Evolutionary conservation across 2,113 vertebrate genomes (phyloP).

Genomic region (Charadrius vociferus): DNA sequence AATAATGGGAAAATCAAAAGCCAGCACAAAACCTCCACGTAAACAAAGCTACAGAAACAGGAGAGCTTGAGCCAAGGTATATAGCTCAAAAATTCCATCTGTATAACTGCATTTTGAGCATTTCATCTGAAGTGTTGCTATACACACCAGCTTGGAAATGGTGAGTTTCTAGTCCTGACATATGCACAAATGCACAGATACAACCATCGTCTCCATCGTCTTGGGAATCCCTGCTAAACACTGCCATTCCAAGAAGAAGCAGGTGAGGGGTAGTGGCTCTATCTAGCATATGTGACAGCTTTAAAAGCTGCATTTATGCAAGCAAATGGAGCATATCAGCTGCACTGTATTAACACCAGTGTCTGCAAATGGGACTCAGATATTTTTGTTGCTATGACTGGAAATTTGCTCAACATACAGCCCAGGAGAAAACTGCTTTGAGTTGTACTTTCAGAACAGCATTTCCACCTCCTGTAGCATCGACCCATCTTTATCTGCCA

Average conservation of each 20-base stretch:
- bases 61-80: background rate
- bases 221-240: background rate
- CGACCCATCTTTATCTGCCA: background rate
- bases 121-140: background rate
- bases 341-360: background rate
- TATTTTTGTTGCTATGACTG: background rate
- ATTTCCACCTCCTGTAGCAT: background rate
- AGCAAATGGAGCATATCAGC: slow-evolving; percentile 53
- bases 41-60: background rate
- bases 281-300: slow-evolving; percentile 23
- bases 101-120: background rate
- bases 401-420: background rate
- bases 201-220: background rate
- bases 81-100: background rate
- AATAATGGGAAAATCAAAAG: background rate
- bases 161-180: background rate
- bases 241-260: background rate
- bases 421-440: background rate
- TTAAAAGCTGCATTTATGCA: slow-evolving; percentile 49
- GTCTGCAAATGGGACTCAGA: background rate
- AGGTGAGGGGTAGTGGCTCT: slow-evolving; percentile 16
- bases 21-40: background rate
- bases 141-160: background rate
- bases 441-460: background rate
- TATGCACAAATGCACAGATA: background rate